Conservation (phyloP, 2,888 invertebrate species). For the Chloroclysta siterata region DNA sequence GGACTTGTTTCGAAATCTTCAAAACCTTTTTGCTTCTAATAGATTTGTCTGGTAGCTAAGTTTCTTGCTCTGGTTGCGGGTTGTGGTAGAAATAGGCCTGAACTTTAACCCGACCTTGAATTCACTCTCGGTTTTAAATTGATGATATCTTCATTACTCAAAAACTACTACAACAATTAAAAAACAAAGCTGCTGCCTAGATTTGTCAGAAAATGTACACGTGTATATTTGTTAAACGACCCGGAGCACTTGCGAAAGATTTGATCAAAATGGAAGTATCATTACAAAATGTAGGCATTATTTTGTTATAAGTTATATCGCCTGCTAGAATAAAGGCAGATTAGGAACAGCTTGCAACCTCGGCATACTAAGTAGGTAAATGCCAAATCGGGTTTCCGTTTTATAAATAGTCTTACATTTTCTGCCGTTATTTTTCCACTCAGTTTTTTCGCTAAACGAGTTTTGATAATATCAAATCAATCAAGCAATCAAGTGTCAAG, state of each 20-base stretch:
- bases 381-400: conserved; percentile 7
- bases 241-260: neutral
- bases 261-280: conserved; percentile 1
- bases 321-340: conserved; percentile 10
- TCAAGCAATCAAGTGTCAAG: neutral
- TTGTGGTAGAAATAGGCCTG: conserved; percentile 32
- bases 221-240: neutral
- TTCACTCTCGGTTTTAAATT: conserved; percentile 1
- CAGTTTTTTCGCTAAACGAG: neutral
- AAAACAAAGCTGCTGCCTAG: neutral
- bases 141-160: neutral
- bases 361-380: conserved; percentile 6
- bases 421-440: neutral
- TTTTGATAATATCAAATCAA: neutral
- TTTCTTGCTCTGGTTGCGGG: conserved; percentile 45
- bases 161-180: too few relatives aligned
- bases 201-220: neutral
- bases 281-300: conserved; percentile 12
- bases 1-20: conserved; percentile 35
- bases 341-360: conserved; percentile 30
- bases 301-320: conserved; percentile 13
- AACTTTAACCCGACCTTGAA: conserved; percentile 10
- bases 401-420: neutral
- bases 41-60: conserved; percentile 52
- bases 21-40: conserved; percentile 46